A percentile compares a stretch with the other conserved stretches of the same genome.
These are phyloP conservation scores for Bubo scandiacus DNA, from an alignment of 2,113 vertebrate genomes.

Conservation along the genomic window DNA sequence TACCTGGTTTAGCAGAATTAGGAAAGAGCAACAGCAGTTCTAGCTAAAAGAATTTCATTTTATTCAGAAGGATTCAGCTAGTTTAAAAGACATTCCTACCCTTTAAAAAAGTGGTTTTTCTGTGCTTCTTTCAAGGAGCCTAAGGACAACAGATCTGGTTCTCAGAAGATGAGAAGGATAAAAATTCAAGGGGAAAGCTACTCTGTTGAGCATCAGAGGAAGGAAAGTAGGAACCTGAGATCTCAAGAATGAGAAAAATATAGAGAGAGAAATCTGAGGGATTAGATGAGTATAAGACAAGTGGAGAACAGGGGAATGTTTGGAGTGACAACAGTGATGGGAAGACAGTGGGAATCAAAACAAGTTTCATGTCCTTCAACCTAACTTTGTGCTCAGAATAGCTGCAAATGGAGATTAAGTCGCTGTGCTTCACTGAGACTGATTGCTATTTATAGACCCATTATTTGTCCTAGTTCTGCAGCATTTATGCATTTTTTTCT, in stretches of 20 bases:
- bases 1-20: not conserved
- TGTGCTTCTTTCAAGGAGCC: not conserved
- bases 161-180: not conserved
- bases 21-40: not conserved
- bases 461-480: slow-evolving; percentile 58
- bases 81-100: not conserved
- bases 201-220: not conserved
- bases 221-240: not conserved
- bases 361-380: slow-evolving; percentile 34
- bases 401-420: slow-evolving; percentile 50
- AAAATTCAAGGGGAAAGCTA: slow-evolving; percentile 13
- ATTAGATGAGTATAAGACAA: not conserved
- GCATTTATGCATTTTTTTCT: slow-evolving; percentile 29
- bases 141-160: not conserved
- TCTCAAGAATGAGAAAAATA: slow-evolving; percentile 1
- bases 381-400: slow-evolving; percentile 57
- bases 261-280: not conserved
- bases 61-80: not conserved
- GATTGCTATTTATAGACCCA: slow-evolving; percentile 47
- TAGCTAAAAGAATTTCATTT: not conserved
- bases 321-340: slow-evolving; percentile 14
- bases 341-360: slow-evolving; percentile 11
- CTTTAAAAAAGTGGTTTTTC: not conserved
- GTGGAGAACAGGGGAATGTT: not conserved
- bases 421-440: slow-evolving; percentile 42